These are phyloP conservation scores for Aphaenogaster rudis DNA, from an alignment of 1,140 invertebrate species.

Conservation along the genomic window DNA sequence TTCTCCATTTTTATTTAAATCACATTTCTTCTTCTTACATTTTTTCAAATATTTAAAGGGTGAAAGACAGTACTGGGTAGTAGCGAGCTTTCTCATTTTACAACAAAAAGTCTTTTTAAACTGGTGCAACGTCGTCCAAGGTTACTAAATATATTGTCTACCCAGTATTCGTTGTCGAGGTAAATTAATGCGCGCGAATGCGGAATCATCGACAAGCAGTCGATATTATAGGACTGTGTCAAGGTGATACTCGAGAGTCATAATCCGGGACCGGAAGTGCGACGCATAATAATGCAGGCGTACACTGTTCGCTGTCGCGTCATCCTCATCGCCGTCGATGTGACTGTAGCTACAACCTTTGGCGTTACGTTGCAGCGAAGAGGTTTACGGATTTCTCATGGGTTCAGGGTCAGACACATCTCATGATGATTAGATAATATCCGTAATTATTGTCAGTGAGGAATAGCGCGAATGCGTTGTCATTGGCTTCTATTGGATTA, in stretches of 20 bases:
- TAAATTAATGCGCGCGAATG: slow-evolving; percentile 32
- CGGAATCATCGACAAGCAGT: slow-evolving; percentile 42
- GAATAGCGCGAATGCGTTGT: background rate
- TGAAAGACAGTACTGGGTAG: background rate
- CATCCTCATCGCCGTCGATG: slow-evolving; percentile 39
- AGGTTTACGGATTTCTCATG: slow-evolving; percentile 57
- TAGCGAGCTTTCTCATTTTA: background rate
- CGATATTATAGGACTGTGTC: slow-evolving; percentile 61
- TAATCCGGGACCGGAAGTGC: slow-evolving; percentile 70
- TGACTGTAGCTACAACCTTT: background rate
- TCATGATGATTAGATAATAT: slow-evolving; percentile 60
- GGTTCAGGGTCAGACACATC: slow-evolving; percentile 52
- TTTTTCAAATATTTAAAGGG: background rate
- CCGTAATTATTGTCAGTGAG: slow-evolving; percentile 47
- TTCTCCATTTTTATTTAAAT: background rate
- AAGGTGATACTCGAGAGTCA: slow-evolving; percentile 50
- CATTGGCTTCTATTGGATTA: background rate
- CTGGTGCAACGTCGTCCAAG: background rate
- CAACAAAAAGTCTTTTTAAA: background rate
- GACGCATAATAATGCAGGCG: slow-evolving; percentile 72
- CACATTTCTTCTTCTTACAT: background rate
- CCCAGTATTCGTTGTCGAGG: background rate
- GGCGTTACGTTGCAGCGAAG: slow-evolving; percentile 5
- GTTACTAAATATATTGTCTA: background rate
- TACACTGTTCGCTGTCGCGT: slow-evolving; percentile 63